Conservation (phyloP, 2,888 invertebrate species). For the Cerceris rybyensis region DNA sequence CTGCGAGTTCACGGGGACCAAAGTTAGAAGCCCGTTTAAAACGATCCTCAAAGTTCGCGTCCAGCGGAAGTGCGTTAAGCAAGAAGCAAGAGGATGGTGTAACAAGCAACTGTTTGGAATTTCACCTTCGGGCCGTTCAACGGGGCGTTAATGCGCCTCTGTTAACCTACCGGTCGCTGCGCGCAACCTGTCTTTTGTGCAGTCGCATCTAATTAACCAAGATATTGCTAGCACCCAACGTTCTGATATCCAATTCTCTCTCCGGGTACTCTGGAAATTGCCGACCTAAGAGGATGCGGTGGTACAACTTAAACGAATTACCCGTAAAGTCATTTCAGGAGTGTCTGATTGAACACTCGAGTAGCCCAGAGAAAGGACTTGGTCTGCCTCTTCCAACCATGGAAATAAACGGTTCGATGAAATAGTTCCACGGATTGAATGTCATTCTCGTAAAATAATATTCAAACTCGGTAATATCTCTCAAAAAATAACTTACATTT, state of each 20-base stretch:
- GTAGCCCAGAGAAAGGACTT: constrained; percentile 23
- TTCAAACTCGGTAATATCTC: constrained; percentile 27
- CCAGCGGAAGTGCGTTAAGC: constrained; percentile 36
- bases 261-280: constrained; percentile 42
- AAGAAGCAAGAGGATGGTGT: constrained; percentile 27
- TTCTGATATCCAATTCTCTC: constrained; percentile 43
- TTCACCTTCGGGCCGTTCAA: constrained; percentile 52
- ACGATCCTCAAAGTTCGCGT: constrained; percentile 37
- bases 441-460: not conserved
- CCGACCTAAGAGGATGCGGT: constrained; percentile 53
- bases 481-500: not conserved
- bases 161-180: constrained; percentile 32
- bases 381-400: not conserved
- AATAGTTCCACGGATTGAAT: not conserved
- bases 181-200: constrained; percentile 53
- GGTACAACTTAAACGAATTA: constrained; percentile 53
- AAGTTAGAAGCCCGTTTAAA: constrained; percentile 40
- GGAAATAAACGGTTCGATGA: constrained; percentile 15
- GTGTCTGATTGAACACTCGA: constrained; percentile 41
- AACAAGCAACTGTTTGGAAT: constrained; percentile 56
- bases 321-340: constrained; percentile 50
- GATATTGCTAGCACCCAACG: constrained; percentile 41
- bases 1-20: constrained; percentile 7
- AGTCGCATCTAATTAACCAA: constrained; percentile 64
- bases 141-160: constrained; percentile 42